phyloP scores from a whole-genome alignment of 2,797 vertebrate genomes.

The Prunella strophiata region DNA sequence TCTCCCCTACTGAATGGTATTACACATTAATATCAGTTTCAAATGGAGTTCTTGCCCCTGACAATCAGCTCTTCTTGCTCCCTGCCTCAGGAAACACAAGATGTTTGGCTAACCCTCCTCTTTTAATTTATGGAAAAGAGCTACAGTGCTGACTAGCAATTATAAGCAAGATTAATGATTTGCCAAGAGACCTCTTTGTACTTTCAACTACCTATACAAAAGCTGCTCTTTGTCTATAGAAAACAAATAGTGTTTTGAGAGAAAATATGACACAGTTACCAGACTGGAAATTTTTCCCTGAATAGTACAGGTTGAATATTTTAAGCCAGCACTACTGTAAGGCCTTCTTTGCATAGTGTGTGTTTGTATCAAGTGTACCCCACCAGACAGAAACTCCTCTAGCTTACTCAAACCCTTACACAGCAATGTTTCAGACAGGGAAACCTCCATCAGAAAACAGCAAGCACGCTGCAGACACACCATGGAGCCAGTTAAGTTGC shows the following conservation, averaged over 20 bases:
- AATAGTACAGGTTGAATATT: background rate
- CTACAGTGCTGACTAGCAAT: slow-evolving; percentile 20
- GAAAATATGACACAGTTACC: slow-evolving; percentile 24
- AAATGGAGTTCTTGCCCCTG: background rate
- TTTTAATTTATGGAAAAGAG: slow-evolving; percentile 30
- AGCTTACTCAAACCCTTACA: background rate
- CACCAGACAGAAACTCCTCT: background rate
- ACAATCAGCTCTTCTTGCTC: background rate
- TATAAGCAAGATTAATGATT: slow-evolving; percentile 53
- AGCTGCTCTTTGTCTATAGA: slow-evolving; percentile 30
- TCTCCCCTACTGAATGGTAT: background rate
- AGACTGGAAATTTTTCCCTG: background rate
- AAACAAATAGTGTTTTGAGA: slow-evolving; percentile 42
- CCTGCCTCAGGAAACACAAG: background rate
- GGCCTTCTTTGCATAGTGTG: background rate
- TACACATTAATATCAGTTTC: background rate
- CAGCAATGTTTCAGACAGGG: background rate
- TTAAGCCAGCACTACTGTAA: background rate
- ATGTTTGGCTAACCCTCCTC: background rate
- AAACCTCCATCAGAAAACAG: background rate
- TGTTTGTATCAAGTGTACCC: background rate
- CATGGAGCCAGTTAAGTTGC: background rate
- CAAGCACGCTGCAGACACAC: background rate
- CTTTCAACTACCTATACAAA: slow-evolving; percentile 37
- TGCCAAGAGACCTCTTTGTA: slow-evolving; percentile 14